Percentiles rank a stretch among this genome's conserved stretches.
phyloP scores from a whole-genome alignment of 2,888 invertebrate genomes.

The Ectobius pallidus region DNA sequence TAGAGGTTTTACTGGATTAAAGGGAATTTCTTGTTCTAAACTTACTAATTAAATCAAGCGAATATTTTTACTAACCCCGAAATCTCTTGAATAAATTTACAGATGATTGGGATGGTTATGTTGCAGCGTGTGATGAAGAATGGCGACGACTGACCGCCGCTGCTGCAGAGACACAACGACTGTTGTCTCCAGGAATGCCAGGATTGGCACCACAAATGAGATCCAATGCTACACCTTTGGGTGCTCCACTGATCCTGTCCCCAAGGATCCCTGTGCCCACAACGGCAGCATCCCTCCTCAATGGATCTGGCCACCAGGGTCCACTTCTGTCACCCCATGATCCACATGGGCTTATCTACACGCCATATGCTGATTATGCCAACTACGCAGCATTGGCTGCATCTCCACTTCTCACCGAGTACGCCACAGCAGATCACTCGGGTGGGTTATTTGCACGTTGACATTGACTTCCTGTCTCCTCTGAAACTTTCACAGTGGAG shows the following conservation, averaged over 20 bases:
- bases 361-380: conserved; percentile 84
- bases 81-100: no score
- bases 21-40: no score
- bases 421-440: conserved; percentile 88
- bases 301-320: conserved; percentile 65
- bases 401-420: conserved; percentile 82
- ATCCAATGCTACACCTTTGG: conserved; percentile 75
- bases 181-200: conserved; percentile 66
- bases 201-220: conserved; percentile 70
- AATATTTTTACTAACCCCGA: no score
- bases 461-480: conserved; percentile 60
- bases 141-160: conserved; percentile 85
- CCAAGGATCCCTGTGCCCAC: conserved; percentile 86
- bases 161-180: conserved; percentile 78
- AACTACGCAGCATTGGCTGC: conserved; percentile 85
- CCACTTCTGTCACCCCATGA: conserved; percentile 68
- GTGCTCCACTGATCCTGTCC: conserved; percentile 91
- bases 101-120: no score
- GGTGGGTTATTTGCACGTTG: conserved; percentile 93
- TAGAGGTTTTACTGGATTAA: no score
- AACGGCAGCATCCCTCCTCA: conserved; percentile 69
- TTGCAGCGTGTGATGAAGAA: conserved; percentile 79
- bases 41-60: no score
- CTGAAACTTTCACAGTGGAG: not conserved
- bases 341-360: conserved; percentile 87